Evolutionary conservation across 2,888 invertebrate species (phyloP).

Genomic region (Tromatobia lineatoria): DNA sequence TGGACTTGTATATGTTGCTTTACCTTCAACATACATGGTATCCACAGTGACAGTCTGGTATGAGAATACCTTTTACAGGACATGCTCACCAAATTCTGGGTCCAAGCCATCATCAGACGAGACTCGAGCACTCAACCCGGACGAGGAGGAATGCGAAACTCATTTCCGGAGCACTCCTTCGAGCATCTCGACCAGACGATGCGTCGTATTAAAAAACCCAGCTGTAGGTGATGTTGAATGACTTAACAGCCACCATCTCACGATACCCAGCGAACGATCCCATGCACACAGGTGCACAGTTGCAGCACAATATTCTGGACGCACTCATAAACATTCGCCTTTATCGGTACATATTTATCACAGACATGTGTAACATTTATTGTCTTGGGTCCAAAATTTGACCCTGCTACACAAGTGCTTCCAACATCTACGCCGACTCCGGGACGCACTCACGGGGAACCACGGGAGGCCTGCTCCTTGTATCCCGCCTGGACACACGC

Average conservation of each 20-base stretch:
- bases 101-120: not conserved
- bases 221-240: slow-evolving; percentile 11
- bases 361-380: too few relatives aligned
- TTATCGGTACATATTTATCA: not conserved
- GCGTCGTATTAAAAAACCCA: not conserved
- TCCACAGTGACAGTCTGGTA: not conserved
- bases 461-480: too few relatives aligned
- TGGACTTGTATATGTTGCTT: not conserved
- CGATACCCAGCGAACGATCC: not conserved
- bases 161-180: too few relatives aligned
- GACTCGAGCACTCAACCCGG: not conserved
- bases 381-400: too few relatives aligned
- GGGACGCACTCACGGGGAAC: too few relatives aligned
- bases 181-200: not conserved
- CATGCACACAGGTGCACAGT: not conserved
- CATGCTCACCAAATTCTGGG: not conserved
- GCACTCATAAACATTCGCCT: not conserved
- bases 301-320: slow-evolving; percentile 13
- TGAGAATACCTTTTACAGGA: not conserved
- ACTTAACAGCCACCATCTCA: not conserved
- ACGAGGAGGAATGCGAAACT: too few relatives aligned
- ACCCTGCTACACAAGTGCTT: too few relatives aligned
- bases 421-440: too few relatives aligned
- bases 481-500: too few relatives aligned
- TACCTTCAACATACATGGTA: not conserved